phyloP scores from a whole-genome alignment of 2,113 vertebrate genomes.

The human region DNA sequence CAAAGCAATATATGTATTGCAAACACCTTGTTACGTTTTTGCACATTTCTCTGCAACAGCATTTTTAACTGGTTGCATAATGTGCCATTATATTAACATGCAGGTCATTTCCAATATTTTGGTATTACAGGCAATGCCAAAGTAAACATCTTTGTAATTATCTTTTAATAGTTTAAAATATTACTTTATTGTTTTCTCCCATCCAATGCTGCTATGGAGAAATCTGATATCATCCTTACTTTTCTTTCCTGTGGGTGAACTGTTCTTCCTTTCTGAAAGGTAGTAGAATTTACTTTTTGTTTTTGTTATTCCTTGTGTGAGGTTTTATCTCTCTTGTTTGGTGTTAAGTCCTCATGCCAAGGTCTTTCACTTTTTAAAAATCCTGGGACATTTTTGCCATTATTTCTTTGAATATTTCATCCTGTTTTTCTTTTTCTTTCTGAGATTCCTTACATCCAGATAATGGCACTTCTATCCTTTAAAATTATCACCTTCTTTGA shows the following conservation, averaged over 20 bases:
- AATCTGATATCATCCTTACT: neutral
- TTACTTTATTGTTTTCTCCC: neutral
- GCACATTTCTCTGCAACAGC: neutral
- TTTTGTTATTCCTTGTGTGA: neutral
- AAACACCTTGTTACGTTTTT: neutral
- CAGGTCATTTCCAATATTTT: neutral
- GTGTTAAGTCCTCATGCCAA: neutral
- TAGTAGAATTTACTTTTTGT: neutral
- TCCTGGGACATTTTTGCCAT: neutral
- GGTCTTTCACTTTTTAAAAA: neutral
- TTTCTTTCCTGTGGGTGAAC: neutral
- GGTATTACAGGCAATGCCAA: neutral
- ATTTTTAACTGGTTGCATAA: neutral
- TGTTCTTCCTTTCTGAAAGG: neutral
- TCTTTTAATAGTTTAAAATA: neutral
- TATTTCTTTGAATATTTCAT: conserved; percentile 14
- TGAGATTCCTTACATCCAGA: neutral
- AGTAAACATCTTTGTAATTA: neutral
- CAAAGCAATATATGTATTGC: neutral
- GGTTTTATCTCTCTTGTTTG: neutral
- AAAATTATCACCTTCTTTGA: neutral
- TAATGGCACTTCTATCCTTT: neutral
- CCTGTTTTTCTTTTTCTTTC: neutral
- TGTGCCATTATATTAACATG: neutral
- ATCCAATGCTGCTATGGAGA: neutral